Base-by-base conservation (phyloP, 2,888 invertebrate species). In the Arctia plantaginis region DNA sequence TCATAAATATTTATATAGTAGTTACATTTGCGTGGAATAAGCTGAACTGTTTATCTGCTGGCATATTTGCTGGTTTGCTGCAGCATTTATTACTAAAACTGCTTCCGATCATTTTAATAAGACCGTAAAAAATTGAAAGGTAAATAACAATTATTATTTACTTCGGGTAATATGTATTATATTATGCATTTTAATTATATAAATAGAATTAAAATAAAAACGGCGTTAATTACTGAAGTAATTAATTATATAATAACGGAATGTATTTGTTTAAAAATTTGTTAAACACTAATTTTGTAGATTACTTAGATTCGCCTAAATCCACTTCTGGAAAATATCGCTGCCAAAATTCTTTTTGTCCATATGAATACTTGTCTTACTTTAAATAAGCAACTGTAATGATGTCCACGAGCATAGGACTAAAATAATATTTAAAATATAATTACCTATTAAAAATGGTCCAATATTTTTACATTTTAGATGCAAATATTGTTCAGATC, bases 1-100 rank as follows among this genome's bases (percentile, higher is more conserved):
- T 55, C 44, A 20, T 68, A 72, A 55, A 66, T 47, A 66, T 75
- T 72, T 75, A 75, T 75, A 69, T 72, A 27, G 30, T 44, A 44
- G 20, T 27, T 67, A 71, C 62, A 71, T 67, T 71, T 39, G 67
- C 64, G 59, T 47, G 44, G 13, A 71, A 71, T 67, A 71, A 68
- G 51, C 67, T 71, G 62, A 71, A 33, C n/a, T 71, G 55, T 67
- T 71, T 71, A 71, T 68, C 39, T 68, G 23, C 55, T 66, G 35
- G 27, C 64, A 62, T 71, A 39, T 41, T 23, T 35, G 47, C 13
- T 71, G 35, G 67, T 66, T 33, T 33, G 33, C 44, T 71, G 41
- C 64, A 35, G 33, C 41, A 68, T 69, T 66, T 67, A 74, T 47
- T 65, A 30, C 1, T 44, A 51, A 47, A 68, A 59, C 30, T 65